A percentile compares a stretch with the other conserved stretches of the same genome.
phyloP scores from a whole-genome alignment of 2,797 vertebrate genomes.

The Dallia pectoralis region DNA sequence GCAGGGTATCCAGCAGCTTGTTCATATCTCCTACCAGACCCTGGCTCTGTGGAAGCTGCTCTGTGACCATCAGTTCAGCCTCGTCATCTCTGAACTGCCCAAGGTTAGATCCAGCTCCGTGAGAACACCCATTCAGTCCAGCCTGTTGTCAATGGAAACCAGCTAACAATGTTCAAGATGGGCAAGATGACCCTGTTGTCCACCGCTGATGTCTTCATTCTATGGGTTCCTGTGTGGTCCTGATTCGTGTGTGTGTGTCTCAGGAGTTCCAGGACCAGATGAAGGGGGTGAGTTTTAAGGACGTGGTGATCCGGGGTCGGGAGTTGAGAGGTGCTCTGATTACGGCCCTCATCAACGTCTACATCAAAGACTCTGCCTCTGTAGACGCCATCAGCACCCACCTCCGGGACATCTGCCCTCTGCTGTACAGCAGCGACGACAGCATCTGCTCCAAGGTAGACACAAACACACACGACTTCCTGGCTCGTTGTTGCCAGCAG shows the following conservation, averaged over 20 bases:
- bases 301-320: slow-evolving; percentile 89
- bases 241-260: slow-evolving; percentile 9
- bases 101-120: slow-evolving; percentile 76
- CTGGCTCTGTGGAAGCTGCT: slow-evolving; percentile 94
- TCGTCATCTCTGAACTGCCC: slow-evolving; percentile 90
- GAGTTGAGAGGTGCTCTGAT: slow-evolving; percentile 91
- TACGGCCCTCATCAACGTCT: slow-evolving; percentile 93
- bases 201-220: not conserved
- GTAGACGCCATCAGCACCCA: slow-evolving; percentile 93
- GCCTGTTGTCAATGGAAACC: not conserved
- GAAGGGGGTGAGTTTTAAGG: slow-evolving; percentile 90
- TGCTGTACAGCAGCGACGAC: slow-evolving; percentile 94
- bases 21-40: slow-evolving; percentile 91
- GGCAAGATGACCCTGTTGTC: not conserved
- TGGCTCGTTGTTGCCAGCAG: too few relatives aligned
- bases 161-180: not conserved
- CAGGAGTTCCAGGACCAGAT: slow-evolving; percentile 96
- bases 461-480: too few relatives aligned
- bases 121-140: not conserved
- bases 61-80: slow-evolving; percentile 92
- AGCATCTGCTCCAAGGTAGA: slow-evolving; percentile 93
- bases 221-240: not conserved
- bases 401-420: slow-evolving; percentile 90
- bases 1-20: slow-evolving; percentile 91
- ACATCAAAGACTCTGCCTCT: slow-evolving; percentile 93